Base-by-base conservation (phyloP, 2,888 invertebrate species). In the Parascotia fuliginaria region DNA sequence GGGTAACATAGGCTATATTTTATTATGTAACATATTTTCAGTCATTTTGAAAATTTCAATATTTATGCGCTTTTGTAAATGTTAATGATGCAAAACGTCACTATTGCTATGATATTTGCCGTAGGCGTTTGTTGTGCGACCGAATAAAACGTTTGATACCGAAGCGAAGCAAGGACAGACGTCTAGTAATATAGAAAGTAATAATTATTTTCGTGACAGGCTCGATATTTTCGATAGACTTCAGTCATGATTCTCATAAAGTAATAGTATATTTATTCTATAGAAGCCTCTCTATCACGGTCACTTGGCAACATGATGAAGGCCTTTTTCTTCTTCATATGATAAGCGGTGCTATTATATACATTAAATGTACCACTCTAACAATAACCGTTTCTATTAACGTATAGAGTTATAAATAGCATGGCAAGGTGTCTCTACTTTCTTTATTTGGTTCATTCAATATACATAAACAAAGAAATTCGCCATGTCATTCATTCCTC, bases 401-500 rank as follows among this genome's bases (percentile, higher is more conserved):
- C 14, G 28, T 16, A 28, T 39, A 39, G 0, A 7, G 19, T 54
- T 34, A 54, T 4, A 16, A 59, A 46, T 12, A 7, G 28, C 36
- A 7, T 24, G 24, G 24, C 24, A 24, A 24, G 5, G 24, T 24
- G 24, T 6, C 7, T n/a, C n/a, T n/a, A n/a, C n/a, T 24, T 24
- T 24, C 3, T 24, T 3, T 6, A 1, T 7, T 24, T 24, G 24
- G 24, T 9, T 24, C 7, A 24, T 7, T 7, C 24, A 24, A 7
- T n/a, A n/a, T n/a, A n/a, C 24, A 7, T 6, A 24, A 24, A 24
- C 24, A 24, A 24, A 24, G 24, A 24, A 24, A 6, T 24, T 7
- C 7, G 24, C 3, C 24, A 24, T 9, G 24, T 24, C 24, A 24
- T 24, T 24, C 24, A 24, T 24, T 1, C 24, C 7, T 24, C 24